These are phyloP conservation scores for Poeciliopsis turrubarensis DNA, from an alignment of 2,113 vertebrate species.

Conservation along the genomic window DNA sequence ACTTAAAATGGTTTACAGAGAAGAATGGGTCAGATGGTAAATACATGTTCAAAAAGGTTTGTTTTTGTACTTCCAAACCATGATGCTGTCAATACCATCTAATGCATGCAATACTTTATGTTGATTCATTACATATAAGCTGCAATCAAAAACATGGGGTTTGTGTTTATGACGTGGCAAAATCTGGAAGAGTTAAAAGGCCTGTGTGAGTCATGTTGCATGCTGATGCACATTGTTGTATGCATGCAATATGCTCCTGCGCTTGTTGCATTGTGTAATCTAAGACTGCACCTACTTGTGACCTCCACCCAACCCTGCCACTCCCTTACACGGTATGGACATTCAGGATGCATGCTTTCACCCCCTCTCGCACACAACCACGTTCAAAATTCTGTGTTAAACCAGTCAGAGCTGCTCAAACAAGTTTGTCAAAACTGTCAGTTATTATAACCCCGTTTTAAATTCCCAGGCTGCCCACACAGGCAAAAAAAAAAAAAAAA, in stretches of 20 bases:
- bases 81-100: neutral
- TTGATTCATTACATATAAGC: neutral
- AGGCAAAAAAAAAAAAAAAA: slow-evolving; percentile 22
- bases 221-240: slow-evolving; percentile 33
- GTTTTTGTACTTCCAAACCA: neutral
- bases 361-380: slow-evolving; percentile 27
- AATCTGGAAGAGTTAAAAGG: neutral
- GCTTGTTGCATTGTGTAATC: slow-evolving; percentile 67
- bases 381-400: slow-evolving; percentile 35
- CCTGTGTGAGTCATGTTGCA: slow-evolving; percentile 21
- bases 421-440: slow-evolving; percentile 78
- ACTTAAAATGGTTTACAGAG: neutral
- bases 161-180: neutral
- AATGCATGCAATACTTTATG: neutral
- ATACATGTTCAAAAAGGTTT: neutral
- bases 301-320: slow-evolving; percentile 67
- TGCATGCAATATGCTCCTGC: slow-evolving; percentile 40
- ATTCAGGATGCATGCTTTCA: slow-evolving; percentile 42
- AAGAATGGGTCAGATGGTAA: neutral
- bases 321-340: slow-evolving; percentile 58
- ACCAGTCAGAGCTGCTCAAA: slow-evolving; percentile 73
- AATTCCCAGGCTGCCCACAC: slow-evolving; percentile 37
- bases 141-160: neutral
- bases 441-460: slow-evolving; percentile 45
- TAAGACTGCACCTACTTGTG: slow-evolving; percentile 66